phyloP scores from a whole-genome alignment of 1,140 invertebrate genomes.

The Drosophila seguyi region DNA sequence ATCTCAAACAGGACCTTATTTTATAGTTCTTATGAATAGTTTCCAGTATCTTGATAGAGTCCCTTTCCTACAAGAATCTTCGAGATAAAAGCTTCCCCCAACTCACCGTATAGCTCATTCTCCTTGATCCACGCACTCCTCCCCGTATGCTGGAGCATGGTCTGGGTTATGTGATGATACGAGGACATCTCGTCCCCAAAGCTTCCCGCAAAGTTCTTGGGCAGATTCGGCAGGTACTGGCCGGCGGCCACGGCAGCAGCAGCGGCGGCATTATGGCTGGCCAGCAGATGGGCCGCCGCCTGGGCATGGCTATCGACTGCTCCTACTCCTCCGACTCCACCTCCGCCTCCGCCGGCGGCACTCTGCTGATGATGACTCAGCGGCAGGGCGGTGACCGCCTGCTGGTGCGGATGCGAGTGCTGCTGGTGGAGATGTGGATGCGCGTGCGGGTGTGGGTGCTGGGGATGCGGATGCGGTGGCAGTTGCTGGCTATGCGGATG shows the following conservation, averaged over 20 bases:
- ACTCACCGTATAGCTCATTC: conserved; percentile 83
- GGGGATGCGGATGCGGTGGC: conserved; percentile 33
- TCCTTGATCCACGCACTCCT: conserved; percentile 82
- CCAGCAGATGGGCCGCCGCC: conserved; percentile 77
- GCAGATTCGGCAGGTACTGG: conserved; percentile 74
- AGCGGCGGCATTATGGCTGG: conserved; percentile 77
- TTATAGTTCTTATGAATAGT: no score
- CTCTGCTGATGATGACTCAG: conserved; percentile 52
- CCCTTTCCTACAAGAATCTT: neutral
- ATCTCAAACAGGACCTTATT: no score
- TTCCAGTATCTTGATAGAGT: neutral
- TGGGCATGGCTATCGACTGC: conserved; percentile 62
- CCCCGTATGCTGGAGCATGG: conserved; percentile 78
- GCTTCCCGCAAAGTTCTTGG: conserved; percentile 75
- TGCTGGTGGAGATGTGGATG: conserved; percentile 53
- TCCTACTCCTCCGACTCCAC: conserved; percentile 4
- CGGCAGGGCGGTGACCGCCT: conserved; percentile 26
- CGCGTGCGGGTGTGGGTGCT: conserved; percentile 27
- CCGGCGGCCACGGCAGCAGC: conserved; percentile 77
- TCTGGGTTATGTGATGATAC: conserved; percentile 82
- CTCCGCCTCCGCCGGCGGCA: conserved; percentile 12
- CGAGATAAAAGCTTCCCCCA: neutral
- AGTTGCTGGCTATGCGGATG: conserved; percentile 36
- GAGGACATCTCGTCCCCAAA: conserved; percentile 82
- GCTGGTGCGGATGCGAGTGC: conserved; percentile 43